A percentile compares a stretch with the other conserved stretches of the same genome.
Evolutionary conservation across 2,888 invertebrate species (phyloP).

Genomic region (Lasioglossum oenotherae): DNA sequence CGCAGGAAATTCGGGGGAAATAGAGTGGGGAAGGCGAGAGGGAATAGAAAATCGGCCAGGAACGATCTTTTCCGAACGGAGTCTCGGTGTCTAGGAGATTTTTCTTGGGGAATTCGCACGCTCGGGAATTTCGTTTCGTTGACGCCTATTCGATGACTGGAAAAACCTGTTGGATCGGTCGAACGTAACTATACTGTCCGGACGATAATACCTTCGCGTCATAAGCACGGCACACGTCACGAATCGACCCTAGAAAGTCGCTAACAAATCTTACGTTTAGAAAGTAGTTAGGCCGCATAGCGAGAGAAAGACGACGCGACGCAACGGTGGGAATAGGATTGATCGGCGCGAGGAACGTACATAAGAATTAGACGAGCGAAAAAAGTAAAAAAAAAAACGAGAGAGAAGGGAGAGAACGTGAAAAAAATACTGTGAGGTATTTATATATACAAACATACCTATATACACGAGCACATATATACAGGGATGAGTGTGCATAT

Average conservation of each 20-base stretch:
- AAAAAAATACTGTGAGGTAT: conserved; percentile 8
- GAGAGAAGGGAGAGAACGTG: conserved; percentile 7
- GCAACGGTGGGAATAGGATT: conserved; percentile 10
- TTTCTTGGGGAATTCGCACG: background rate
- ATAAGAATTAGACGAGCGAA: conserved; percentile 28
- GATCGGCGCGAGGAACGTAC: conserved; percentile 53
- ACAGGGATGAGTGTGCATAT: conserved; percentile 27
- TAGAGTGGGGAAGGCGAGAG: background rate
- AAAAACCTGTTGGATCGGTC: conserved; percentile 13
- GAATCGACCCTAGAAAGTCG: conserved; percentile 53
- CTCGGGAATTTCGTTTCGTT: background rate
- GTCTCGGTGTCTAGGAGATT: background rate
- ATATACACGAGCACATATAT: conserved; percentile 12
- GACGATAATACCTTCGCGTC: conserved; percentile 21
- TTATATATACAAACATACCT: conserved; percentile 21
- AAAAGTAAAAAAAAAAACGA: background rate
- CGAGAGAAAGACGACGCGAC: conserved; percentile 7
- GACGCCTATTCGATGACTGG: background rate
- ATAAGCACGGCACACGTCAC: conserved; percentile 46
- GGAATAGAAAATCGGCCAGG: background rate
- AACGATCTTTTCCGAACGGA: background rate
- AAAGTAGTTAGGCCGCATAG: conserved; percentile 45
- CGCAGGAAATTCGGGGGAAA: background rate
- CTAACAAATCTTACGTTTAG: conserved; percentile 40
- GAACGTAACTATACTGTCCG: conserved; percentile 3